A percentile compares a stretch with the other conserved stretches of the same genome.
phyloP scores from a whole-genome alignment of 1,140 invertebrate genomes.

The Akabosia matsudoensis region DNA sequence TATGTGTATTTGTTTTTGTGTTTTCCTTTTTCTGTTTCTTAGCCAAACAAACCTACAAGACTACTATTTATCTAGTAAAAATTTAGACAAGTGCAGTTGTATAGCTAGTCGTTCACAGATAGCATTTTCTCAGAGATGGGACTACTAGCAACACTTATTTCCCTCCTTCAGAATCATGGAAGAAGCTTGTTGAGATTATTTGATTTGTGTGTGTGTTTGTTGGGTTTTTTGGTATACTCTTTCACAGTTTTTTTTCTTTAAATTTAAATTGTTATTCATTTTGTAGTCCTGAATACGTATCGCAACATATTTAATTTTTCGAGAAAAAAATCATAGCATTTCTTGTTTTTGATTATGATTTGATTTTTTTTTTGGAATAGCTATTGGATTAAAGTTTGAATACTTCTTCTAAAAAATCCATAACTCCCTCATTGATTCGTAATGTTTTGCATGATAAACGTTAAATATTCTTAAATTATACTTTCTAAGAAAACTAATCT shows the following conservation, averaged over 20 bases:
- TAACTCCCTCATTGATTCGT: no score
- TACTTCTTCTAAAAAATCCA: background rate
- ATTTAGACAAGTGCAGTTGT: background rate
- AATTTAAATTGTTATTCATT: background rate
- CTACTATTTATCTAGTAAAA: background rate
- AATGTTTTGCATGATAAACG: no score
- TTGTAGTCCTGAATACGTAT: background rate
- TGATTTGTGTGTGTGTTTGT: background rate
- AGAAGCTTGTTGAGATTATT: no score
- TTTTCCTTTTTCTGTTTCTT: background rate
- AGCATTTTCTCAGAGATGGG: background rate
- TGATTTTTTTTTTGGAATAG: background rate
- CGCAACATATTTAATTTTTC: background rate
- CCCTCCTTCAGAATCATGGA: no score
- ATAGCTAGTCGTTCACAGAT: background rate
- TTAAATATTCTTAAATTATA: background rate
- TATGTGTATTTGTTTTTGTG: background rate
- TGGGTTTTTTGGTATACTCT: conserved; percentile 10
- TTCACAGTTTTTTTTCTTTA: background rate
- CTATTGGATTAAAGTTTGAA: background rate
- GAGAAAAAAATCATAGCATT: background rate
- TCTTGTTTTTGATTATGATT: background rate
- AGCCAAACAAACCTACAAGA: background rate
- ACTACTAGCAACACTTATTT: no score
- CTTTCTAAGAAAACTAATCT: background rate